Base-by-base conservation (phyloP, 2,888 invertebrate genomes). In the Folsomia candida region DNA sequence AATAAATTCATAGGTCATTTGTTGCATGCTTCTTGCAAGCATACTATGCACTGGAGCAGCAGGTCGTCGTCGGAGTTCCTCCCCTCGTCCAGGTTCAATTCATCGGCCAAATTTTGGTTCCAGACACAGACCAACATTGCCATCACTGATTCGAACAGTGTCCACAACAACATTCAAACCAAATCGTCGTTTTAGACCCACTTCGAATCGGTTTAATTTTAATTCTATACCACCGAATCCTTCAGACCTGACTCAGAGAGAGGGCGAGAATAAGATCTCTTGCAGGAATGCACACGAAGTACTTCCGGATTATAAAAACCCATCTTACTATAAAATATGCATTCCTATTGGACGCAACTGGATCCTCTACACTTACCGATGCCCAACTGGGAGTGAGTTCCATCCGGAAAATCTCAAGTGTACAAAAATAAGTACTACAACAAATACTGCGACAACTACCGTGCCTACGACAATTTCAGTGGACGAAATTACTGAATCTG, bases 321-420 rank as follows among this genome's bases (percentile, higher is more conserved):
- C 22, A 6, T 14, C 22, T 4, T 22, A 18, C 4, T 64, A 64
- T 22, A 51, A 47, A 26, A 22, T 64, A 20, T 64, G 64, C 26
- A 22, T 64, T 20, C 24, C 28, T 26, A n/a, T 4, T 18, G 64
- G 64, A 2, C 18, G 64, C 3, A 51, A 24, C 25, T 64, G 64
- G 64, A 51, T 64, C 2, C 11, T 51, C 3, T 64, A 64, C 28
- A 14, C 64, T 9, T 64, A 64, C n/a, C 4, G 24, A 20, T 64
- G 64, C 25, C 64, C 64, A 24, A 9, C 14, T 4, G 2, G 11
- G 3, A 64, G 51, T 51, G 20, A 25, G 18, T 64, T 51, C n/a
- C 14, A 64, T 14, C n/a, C 11, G 11, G 2, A 22, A 2, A 24
- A 4, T 2, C 4, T 2, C 20, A 14, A 37, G 51, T 64, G 64